Evolutionary conservation across 2,888 invertebrate species (phyloP), one percentile per base, ranked within the genome.

Genomic region (Ethmia dodecea): DNA sequence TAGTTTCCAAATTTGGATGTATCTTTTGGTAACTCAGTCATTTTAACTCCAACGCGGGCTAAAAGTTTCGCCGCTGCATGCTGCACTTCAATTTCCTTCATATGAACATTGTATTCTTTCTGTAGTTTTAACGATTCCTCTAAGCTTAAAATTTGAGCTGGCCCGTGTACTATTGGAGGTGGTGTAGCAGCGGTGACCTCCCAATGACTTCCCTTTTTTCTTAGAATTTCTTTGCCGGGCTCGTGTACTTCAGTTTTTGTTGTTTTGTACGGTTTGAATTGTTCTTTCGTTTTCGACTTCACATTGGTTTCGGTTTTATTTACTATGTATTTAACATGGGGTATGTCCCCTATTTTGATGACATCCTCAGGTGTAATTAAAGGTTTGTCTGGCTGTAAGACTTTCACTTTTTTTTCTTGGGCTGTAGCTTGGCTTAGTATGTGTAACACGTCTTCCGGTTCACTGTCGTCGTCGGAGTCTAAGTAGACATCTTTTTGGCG

Each of bases 181-280:
- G 90, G 90, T 5, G 90, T 90, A 4, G 90, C 90, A 9, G 90
- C 88, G 1, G 90, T 90, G 3, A 89, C 77, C 65, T 90, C 90
- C 89, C 90, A 90, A 49, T 88, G 49, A 56, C 86, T 86, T 45
- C 80, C 68, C 47, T 80, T 87, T 37, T 84, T 86, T 16, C 88
- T 69, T 1, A 55, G 38, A 31, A 79, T 76, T 52, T 89, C 89
- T 49, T 88, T 89, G 33, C 66, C 66, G 12, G 89, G 89, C 51
- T 87, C 77, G 40, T 89, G 89, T 2, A 87, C 86, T 61, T 88
- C 76, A 1, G 80, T 74, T 40, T 56, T 79, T 5, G 89, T 89
- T 11, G 90, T 89, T 66, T 84, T 88, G 43, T 87, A 87, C 2
- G 91, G 90, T 45, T 89, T 89, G 40, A 88, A 90, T 13, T 76